Percentiles rank a stretch among this genome's conserved stretches.
Conservation (phyloP, 1,140 invertebrate species). For the Trichonephila clavipes region DNA sequence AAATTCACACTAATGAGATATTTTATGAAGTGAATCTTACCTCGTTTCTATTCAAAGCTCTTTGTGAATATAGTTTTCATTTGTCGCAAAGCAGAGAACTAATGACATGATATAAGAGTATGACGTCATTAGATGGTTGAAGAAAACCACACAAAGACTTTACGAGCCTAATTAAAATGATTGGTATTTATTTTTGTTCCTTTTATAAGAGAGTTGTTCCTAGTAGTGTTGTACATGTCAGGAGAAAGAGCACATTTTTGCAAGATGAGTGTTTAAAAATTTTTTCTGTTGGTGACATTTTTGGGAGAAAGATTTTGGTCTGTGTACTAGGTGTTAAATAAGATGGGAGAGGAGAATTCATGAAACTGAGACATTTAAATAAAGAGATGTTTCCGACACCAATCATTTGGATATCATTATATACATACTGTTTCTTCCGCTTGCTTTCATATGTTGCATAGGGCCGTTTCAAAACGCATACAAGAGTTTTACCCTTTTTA, state of each 20-base stretch:
- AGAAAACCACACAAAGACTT: conserved; percentile 59
- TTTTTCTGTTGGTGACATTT: background rate
- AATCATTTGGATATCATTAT: background rate
- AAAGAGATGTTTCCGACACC: conserved; percentile 1
- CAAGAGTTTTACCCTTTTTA: background rate
- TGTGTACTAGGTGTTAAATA: conserved; percentile 4
- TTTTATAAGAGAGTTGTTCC: conserved; percentile 13
- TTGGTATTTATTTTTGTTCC: conserved; percentile 63
- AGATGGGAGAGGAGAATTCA: background rate
- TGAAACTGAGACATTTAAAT: background rate
- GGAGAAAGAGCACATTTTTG: conserved; percentile 26
- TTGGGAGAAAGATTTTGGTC: background rate
- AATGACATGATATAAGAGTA: conserved; percentile 52
- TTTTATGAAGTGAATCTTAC: conserved; percentile 55
- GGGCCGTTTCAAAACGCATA: background rate
- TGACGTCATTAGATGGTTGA: conserved; percentile 51
- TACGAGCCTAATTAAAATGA: conserved; percentile 64
- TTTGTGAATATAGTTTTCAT: conserved; percentile 68
- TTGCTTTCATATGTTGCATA: background rate
- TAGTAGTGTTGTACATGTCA: background rate
- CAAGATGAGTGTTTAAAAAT: conserved; percentile 13
- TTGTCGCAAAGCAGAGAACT: conserved; percentile 2
- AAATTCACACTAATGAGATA: conserved; percentile 63
- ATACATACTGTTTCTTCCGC: background rate
- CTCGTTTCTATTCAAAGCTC: conserved; percentile 45